Evolutionary conservation across 2,113 vertebrate species (phyloP).

Genomic region (Xenotilapia flavipinnis): DNA sequence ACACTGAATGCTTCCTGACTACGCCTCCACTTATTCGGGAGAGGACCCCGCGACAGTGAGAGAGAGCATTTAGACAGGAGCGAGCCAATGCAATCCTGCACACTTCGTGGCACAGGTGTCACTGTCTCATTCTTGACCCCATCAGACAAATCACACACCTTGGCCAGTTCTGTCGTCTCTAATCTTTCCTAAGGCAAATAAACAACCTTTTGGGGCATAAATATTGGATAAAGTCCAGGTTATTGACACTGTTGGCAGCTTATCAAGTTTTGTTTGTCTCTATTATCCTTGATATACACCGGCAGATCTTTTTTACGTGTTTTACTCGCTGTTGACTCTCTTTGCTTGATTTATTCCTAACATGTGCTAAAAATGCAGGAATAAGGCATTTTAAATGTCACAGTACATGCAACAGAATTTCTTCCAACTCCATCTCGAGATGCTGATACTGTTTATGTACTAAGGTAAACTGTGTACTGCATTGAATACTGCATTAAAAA

Average conservation of each 20-base stretch:
- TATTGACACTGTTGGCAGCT: slow-evolving; percentile 14
- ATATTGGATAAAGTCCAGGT: slow-evolving; percentile 19
- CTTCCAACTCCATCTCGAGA: not conserved
- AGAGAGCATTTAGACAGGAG: not conserved
- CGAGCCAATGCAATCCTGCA: not conserved
- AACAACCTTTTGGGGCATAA: not conserved
- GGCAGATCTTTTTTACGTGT: not conserved
- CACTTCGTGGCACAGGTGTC: not conserved
- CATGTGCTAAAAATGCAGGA: not conserved
- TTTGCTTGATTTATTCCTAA: not conserved
- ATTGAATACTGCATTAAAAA: not conserved
- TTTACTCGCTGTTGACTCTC: not conserved
- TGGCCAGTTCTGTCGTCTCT: slow-evolving; percentile 5
- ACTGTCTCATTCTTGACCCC: not conserved
- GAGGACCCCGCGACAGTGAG: too few relatives aligned
- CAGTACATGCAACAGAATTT: not conserved
- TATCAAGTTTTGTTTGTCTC: slow-evolving; percentile 3
- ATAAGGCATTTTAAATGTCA: not conserved
- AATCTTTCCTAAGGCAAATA: slow-evolving; percentile 16
- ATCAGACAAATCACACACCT: not conserved
- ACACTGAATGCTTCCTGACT: too few relatives aligned
- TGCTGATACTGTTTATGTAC: not conserved
- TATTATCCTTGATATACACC: not conserved
- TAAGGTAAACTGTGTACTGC: not conserved
- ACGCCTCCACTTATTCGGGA: too few relatives aligned